These are phyloP conservation scores for Aspidapion aeneum DNA, from an alignment of 2,888 invertebrate species.

Conservation along the genomic window DNA sequence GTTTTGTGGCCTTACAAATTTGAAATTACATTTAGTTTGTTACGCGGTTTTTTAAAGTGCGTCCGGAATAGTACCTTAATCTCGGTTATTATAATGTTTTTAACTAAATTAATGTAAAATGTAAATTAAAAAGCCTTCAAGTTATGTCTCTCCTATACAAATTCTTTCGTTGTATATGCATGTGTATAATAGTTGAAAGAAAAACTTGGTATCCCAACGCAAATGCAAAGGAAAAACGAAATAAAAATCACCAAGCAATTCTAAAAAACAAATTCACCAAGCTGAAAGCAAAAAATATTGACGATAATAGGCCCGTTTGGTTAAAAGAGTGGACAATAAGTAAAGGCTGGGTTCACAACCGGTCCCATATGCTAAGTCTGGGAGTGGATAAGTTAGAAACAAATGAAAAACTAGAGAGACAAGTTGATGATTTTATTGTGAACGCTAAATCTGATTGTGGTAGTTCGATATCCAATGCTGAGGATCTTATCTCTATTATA, in stretches of 20 bases:
- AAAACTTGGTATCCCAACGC: constrained; percentile 41
- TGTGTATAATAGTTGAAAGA: constrained; percentile 40
- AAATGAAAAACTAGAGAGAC: constrained; percentile 2
- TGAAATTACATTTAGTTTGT: too few relatives aligned
- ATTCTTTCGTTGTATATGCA: constrained; percentile 39
- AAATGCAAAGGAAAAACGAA: constrained; percentile 14
- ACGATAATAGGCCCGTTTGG: constrained; percentile 42
- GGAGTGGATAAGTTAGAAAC: constrained; percentile 19
- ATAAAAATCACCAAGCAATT: constrained; percentile 5
- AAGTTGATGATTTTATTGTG: background rate
- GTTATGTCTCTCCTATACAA: constrained; percentile 16
- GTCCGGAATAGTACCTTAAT: too few relatives aligned
- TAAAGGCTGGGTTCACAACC: constrained; percentile 48
- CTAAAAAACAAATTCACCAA: constrained; percentile 1
- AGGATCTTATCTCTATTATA: constrained; percentile 43
- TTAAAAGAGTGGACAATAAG: constrained; percentile 49
- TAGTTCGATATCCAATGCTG: constrained; percentile 43
- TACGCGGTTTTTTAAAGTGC: too few relatives aligned
- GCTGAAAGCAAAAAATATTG: constrained; percentile 1
- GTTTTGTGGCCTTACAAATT: too few relatives aligned
- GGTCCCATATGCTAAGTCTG: constrained; percentile 41
- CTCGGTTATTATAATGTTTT: too few relatives aligned
- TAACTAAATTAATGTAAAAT: too few relatives aligned
- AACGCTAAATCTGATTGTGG: background rate
- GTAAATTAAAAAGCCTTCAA: too few relatives aligned